A percentile compares a stretch with the other conserved stretches of the same genome.
phyloP scores from a whole-genome alignment of 2,113 vertebrate species.

The Strigops habroptila region DNA sequence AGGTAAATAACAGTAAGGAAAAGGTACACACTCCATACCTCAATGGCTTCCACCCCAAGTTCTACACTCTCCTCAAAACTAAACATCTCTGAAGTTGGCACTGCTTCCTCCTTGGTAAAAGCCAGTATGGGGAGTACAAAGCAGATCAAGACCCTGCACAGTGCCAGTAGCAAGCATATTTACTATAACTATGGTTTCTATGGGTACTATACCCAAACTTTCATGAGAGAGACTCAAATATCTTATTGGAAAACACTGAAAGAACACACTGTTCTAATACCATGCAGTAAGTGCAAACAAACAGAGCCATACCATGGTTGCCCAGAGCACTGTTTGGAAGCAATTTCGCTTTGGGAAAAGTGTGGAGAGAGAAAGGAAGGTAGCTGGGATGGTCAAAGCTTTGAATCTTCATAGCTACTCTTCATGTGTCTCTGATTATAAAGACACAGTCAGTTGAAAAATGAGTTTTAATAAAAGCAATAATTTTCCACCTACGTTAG shows the following conservation, averaged over 20 bases:
- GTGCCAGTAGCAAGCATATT: background rate
- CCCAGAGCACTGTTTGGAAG: background rate
- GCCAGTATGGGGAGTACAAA: background rate
- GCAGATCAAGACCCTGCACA: background rate
- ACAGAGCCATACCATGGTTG: background rate
- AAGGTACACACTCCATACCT: background rate
- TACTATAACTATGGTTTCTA: background rate
- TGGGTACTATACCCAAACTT: background rate
- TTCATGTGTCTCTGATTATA: background rate
- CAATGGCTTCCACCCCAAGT: background rate
- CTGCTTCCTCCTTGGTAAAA: background rate
- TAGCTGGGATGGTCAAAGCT: background rate
- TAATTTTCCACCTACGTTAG: background rate
- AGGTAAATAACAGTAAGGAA: background rate
- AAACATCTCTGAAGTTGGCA: background rate
- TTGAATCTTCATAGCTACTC: background rate
- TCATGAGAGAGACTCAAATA: background rate
- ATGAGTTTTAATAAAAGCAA: background rate
- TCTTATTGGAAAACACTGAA: background rate
- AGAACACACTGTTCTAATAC: background rate
- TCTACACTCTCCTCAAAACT: background rate
- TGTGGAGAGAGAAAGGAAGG: too few species aligned
- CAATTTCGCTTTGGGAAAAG: background rate
- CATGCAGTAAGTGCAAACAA: background rate
- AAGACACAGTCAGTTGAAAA: background rate